These are phyloP conservation scores for Steinernema feltiae DNA, from an alignment of 1,140 invertebrate species.

Conservation along the genomic window DNA sequence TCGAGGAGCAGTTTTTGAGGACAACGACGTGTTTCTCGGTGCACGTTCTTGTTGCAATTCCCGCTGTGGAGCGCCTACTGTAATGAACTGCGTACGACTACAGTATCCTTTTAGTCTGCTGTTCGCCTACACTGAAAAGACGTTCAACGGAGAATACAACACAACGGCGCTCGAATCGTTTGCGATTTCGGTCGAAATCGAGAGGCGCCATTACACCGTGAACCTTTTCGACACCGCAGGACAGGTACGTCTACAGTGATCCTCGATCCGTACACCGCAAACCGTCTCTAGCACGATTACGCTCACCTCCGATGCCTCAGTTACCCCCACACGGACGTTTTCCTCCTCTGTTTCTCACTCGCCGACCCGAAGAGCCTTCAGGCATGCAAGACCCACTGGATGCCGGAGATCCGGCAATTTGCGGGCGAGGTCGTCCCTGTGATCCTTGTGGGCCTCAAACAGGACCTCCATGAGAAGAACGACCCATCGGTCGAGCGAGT, in stretches of 20 bases:
- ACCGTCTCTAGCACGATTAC: conserved; percentile 33
- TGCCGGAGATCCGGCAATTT: conserved; percentile 39
- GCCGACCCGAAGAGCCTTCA: conserved; percentile 32
- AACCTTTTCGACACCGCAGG: conserved; percentile 43
- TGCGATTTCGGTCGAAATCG: conserved; percentile 29
- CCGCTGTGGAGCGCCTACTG: too few species aligned
- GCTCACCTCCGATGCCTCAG: conserved; percentile 32
- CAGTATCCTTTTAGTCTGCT: conserved; percentile 42
- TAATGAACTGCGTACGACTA: neutral
- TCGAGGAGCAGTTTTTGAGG: too few species aligned
- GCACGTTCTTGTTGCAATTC: too few species aligned
- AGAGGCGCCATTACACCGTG: conserved; percentile 29
- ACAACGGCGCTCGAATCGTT: conserved; percentile 59
- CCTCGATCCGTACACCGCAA: neutral
- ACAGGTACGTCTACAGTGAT: conserved; percentile 31
- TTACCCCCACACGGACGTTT: conserved; percentile 36
- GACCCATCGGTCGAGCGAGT: neutral
- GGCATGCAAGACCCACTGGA: conserved; percentile 29
- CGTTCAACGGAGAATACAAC: conserved; percentile 46
- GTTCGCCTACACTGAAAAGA: conserved; percentile 51
- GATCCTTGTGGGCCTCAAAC: neutral
- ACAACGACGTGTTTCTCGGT: too few species aligned
- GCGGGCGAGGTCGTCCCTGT: conserved; percentile 30
- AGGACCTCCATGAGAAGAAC: neutral
- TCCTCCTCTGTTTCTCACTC: conserved; percentile 38